Conservation (phyloP, 1,140 invertebrate genomes). For the Trichonephila inaurata region DNA sequence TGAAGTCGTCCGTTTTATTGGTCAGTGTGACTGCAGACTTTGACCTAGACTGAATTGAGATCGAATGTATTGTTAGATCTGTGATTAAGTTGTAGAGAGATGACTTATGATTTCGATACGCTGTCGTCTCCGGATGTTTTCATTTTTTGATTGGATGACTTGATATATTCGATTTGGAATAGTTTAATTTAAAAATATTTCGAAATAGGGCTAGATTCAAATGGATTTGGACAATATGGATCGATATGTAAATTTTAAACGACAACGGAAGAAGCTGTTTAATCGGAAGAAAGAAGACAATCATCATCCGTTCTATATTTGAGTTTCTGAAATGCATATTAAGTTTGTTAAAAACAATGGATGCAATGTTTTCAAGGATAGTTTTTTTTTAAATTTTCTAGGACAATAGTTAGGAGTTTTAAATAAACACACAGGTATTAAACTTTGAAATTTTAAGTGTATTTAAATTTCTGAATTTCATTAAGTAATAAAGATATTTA, state of each 20-base stretch:
- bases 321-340: too few species aligned
- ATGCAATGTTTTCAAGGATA: too few species aligned
- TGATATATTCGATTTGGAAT: not conserved
- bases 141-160: not conserved
- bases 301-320: too few species aligned
- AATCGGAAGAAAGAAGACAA: too few species aligned
- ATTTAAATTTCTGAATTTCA: too few species aligned
- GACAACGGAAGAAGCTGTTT: too few species aligned
- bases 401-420: too few species aligned
- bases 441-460: too few species aligned
- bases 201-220: not conserved
- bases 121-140: not conserved
- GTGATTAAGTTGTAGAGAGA: not conserved
- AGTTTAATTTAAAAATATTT: not conserved
- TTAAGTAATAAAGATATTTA: too few species aligned
- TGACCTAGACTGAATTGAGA: slow-evolving; percentile 11
- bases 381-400: too few species aligned
- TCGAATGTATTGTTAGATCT: not conserved
- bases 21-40: slow-evolving; percentile 26
- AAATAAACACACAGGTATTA: too few species aligned
- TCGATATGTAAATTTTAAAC: not conserved
- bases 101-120: not conserved
- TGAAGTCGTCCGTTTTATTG: slow-evolving; percentile 20
- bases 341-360: too few species aligned
- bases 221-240: not conserved